Evolutionary conservation across 2,113 vertebrate species (phyloP).

Genomic region (Alexandromys fortis): DNA sequence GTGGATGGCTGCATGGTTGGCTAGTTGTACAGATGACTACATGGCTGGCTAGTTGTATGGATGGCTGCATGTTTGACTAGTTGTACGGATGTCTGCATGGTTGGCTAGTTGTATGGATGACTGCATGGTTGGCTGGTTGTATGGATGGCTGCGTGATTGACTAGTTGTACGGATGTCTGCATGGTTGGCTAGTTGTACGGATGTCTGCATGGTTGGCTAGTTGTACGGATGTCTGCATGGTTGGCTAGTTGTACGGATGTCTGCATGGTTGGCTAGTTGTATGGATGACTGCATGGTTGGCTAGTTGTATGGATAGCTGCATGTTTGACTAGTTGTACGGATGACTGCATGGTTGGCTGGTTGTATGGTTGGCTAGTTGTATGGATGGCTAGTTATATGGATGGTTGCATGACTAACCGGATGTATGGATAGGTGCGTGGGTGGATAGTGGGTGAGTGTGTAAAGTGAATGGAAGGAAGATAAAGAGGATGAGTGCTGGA

Average conservation of each 20-base stretch:
- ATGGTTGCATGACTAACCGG: background rate
- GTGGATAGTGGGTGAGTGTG: accelerated
- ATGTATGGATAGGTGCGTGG: no score
- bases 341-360: background rate
- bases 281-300: background rate
- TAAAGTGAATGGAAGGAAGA: background rate
- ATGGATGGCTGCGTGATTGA: no score
- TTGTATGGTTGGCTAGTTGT: background rate
- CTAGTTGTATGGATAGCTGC: background rate
- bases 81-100: no score
- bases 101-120: no score
- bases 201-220: accelerated
- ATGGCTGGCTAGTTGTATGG: no score
- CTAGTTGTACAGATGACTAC: accelerated
- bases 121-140: no score
- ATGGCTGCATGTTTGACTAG: no score
- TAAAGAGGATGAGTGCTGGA: background rate
- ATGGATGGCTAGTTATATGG: accelerated
- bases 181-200: no score
- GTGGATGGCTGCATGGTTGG: no score
- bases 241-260: accelerated
- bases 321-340: background rate
- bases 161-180: no score
- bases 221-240: no score
- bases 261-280: accelerated